Percentiles rank a stretch among this genome's conserved stretches.
Conservation (phyloP, 2,797 vertebrate species). For the Podarcis lilfordi region DNA sequence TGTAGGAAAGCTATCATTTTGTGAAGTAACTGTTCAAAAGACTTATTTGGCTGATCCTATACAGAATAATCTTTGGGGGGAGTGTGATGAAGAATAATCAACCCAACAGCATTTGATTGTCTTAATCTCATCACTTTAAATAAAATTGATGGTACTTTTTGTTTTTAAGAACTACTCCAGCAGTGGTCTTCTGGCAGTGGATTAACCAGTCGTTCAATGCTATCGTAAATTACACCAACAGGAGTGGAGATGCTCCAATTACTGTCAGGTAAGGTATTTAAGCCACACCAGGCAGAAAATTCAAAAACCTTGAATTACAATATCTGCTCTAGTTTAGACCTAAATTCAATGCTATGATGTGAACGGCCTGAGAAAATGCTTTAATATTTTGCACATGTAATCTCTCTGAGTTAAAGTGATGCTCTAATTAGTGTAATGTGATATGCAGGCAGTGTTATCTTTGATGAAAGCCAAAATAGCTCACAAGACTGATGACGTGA, state of each 20-base stretch:
- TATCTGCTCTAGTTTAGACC: neutral
- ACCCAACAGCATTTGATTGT: slow-evolving; percentile 8
- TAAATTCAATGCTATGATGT: neutral
- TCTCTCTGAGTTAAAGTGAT: neutral
- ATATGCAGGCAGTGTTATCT: neutral
- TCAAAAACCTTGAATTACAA: neutral
- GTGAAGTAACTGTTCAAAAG: neutral
- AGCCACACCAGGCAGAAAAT: neutral
- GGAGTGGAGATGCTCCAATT: slow-evolving; percentile 95
- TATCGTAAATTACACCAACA: slow-evolving; percentile 96
- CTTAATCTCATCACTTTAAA: neutral
- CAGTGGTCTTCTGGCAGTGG: slow-evolving; percentile 98
- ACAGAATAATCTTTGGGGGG: neutral
- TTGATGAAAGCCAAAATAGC: neutral
- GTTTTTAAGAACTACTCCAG: slow-evolving; percentile 89
- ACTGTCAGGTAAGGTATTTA: slow-evolving; percentile 84
- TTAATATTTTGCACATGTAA: neutral
- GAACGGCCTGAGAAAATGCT: neutral
- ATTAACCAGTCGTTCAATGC: slow-evolving; percentile 99
- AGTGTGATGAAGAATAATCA: slow-evolving; percentile 18
- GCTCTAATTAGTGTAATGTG: neutral
- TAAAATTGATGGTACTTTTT: slow-evolving; percentile 27
- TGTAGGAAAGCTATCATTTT: neutral
- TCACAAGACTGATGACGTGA: neutral
- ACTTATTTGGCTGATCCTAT: neutral